Percentiles rank a stretch among this genome's conserved stretches.
These are phyloP conservation scores for Eurytoma californica DNA, from an alignment of 2,888 invertebrate species.

Conservation along the genomic window DNA sequence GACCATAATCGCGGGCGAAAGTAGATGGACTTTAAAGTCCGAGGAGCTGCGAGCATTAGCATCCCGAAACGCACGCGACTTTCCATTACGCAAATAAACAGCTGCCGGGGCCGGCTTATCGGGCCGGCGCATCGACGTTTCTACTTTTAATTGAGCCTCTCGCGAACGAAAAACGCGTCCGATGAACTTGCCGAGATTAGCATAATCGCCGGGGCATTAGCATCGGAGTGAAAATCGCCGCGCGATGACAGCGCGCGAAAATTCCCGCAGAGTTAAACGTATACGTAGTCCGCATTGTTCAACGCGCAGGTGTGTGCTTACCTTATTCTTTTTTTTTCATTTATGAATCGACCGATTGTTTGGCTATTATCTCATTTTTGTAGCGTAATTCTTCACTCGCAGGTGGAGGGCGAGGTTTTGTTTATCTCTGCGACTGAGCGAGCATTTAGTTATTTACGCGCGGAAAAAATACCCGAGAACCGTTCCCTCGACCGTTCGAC, in stretches of 20 bases:
- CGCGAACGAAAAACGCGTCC: slow-evolving; percentile 27
- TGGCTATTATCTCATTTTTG: background rate
- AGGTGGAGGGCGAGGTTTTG: too few relatives aligned
- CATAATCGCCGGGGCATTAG: background rate
- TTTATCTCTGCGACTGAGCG: background rate
- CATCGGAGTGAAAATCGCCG: background rate
- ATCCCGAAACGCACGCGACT: slow-evolving; percentile 14
- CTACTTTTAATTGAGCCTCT: slow-evolving; percentile 49
- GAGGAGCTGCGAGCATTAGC: background rate
- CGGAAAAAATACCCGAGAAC: slow-evolving; percentile 4
- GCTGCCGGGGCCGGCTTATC: slow-evolving; percentile 12
- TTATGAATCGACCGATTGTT: background rate
- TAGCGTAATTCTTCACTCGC: too few relatives aligned
- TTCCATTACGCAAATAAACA: slow-evolving; percentile 39
- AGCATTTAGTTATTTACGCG: slow-evolving; percentile 7
- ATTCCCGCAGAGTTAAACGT: slow-evolving; percentile 1
- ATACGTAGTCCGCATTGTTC: slow-evolving; percentile 4
- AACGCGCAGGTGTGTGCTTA: background rate
- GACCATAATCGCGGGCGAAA: too few relatives aligned
- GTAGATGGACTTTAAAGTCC: too few relatives aligned
- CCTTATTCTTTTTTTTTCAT: background rate
- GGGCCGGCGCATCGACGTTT: slow-evolving; percentile 41
- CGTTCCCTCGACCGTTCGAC: slow-evolving; percentile 10
- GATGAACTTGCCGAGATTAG: slow-evolving; percentile 45
- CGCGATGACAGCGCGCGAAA: background rate